Base-by-base conservation (phyloP, 2,797 vertebrate species). In the Rhincodon typus region DNA sequence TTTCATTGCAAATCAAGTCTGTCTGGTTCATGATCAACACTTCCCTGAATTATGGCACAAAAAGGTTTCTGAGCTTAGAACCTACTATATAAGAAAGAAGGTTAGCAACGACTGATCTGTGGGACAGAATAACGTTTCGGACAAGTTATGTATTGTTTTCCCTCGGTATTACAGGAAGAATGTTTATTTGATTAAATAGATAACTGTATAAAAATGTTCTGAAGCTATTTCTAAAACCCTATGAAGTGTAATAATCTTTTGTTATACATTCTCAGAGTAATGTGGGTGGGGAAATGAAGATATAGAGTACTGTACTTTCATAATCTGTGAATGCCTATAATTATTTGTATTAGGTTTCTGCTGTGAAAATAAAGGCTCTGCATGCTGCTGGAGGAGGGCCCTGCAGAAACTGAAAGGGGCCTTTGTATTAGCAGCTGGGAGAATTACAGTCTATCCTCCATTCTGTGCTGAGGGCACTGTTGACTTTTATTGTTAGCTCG, bases 401-500 rank as follows among this genome's bases (percentile, higher is more conserved):
- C 17, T 95, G 94, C 17, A 46, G 25, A 21, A 69, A 77, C 46
- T 95, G 69, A 95, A 95, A 95, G 94, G 42, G 30, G 27, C 70
- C 70, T 95, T 95, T 95, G 94, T 95, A 74, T 74, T 77, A 95
- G 94, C 70, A 77, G 70, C 94, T 95, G 70, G 70, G 94, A 95
- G 94, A 95, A 95, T 70, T 77, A 69, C 94, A 74, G 94, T 95
- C 25, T 38, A 12, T 53, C 15, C 70, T 95, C 94, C 46, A 77
- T 53, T 95, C 94, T 95, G 94, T 70, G 53, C 94, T 27, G 67
- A 34, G 38, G 67, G 50, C 94, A 95, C 42, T 74, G 30, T 53
- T 95, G 94, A 95, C 94, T 95, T 95, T 95, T 95, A 95, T 95
- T 95, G 94, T 95, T 70, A 46, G 94, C 46, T 74, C 42, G 94